A percentile compares a stretch with the other conserved stretches of the same genome.
phyloP scores from a whole-genome alignment of 2,113 vertebrate species.

The Galbula dea region DNA sequence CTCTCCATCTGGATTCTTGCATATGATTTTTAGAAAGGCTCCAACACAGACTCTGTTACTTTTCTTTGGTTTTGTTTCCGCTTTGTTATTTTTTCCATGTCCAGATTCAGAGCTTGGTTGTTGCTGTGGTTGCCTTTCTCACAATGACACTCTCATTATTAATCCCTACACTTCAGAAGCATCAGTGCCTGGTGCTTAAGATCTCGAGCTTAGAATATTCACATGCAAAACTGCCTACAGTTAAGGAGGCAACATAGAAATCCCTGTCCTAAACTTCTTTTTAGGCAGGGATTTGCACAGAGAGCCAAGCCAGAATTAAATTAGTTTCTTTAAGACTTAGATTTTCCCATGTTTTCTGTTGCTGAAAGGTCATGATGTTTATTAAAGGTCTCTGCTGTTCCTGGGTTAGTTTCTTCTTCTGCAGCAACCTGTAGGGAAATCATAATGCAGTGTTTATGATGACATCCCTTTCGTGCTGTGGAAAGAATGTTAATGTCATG shows the following conservation, averaged over 20 bases:
- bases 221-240: background rate
- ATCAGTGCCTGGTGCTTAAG: background rate
- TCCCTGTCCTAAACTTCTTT: background rate
- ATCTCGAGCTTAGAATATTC: background rate
- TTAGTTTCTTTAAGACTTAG: slow-evolving; percentile 47
- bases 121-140: slow-evolving; percentile 12
- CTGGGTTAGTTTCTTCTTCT: slow-evolving; percentile 17
- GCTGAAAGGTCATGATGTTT: slow-evolving; percentile 53
- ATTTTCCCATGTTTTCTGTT: slow-evolving; percentile 61
- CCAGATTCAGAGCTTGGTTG: background rate
- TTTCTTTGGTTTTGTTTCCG: slow-evolving; percentile 48
- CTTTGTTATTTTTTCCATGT: slow-evolving; percentile 48
- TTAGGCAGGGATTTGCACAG: background rate
- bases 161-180: background rate
- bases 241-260: background rate
- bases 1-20: slow-evolving; percentile 36
- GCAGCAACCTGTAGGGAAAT: slow-evolving; percentile 42
- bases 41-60: slow-evolving; percentile 19
- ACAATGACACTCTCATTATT: slow-evolving; percentile 4
- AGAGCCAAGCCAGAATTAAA: slow-evolving; percentile 38
- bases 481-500: slow-evolving; percentile 49
- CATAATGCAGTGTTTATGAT: slow-evolving; percentile 32
- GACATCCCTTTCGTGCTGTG: slow-evolving; percentile 38
- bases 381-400: slow-evolving; percentile 41
- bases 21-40: slow-evolving; percentile 62